These are phyloP conservation scores for Diploptera punctata DNA, from an alignment of 2,888 invertebrate genomes.

Conservation along the genomic window DNA sequence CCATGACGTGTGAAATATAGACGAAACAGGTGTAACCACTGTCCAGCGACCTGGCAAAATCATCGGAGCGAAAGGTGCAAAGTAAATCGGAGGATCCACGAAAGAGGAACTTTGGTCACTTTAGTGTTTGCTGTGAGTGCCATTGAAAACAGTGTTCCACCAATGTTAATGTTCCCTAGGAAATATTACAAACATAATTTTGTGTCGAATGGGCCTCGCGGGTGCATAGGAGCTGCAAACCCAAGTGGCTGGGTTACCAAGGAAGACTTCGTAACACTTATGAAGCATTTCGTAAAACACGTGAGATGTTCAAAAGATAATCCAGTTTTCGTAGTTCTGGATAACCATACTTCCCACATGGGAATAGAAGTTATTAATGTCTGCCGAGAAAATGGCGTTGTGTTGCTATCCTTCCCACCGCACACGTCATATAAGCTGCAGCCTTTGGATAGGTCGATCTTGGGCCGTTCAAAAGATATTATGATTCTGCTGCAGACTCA, in stretches of 20 bases:
- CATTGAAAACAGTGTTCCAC: neutral
- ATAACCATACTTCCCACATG: conserved; percentile 51
- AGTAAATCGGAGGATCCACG: conserved; percentile 51
- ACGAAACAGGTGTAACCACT: conserved; percentile 52
- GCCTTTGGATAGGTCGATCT: conserved; percentile 52
- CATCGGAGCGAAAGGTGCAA: conserved; percentile 50
- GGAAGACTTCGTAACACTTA: conserved; percentile 44
- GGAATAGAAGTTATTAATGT: conserved; percentile 45
- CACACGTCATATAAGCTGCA: conserved; percentile 54
- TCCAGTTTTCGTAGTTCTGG: conserved; percentile 46
- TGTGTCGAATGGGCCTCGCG: conserved; percentile 42
- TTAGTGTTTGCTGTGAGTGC: neutral
- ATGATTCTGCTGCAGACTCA: conserved; percentile 44
- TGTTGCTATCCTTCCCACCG: conserved; percentile 52
- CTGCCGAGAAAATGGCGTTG: conserved; percentile 51
- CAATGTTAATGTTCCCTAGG: neutral
- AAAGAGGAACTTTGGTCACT: conserved; percentile 48
- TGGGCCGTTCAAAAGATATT: conserved; percentile 51
- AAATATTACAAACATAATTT: conserved; percentile 39
- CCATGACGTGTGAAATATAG: conserved; percentile 52
- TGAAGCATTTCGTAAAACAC: conserved; percentile 38
- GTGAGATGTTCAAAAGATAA: conserved; percentile 18
- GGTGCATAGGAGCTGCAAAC: conserved; percentile 43
- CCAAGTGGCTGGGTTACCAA: conserved; percentile 48
- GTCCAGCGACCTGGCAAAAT: conserved; percentile 52